Evolutionary conservation across 2,797 vertebrate genomes (phyloP).

Genomic region (Myripristis jacobus): DNA sequence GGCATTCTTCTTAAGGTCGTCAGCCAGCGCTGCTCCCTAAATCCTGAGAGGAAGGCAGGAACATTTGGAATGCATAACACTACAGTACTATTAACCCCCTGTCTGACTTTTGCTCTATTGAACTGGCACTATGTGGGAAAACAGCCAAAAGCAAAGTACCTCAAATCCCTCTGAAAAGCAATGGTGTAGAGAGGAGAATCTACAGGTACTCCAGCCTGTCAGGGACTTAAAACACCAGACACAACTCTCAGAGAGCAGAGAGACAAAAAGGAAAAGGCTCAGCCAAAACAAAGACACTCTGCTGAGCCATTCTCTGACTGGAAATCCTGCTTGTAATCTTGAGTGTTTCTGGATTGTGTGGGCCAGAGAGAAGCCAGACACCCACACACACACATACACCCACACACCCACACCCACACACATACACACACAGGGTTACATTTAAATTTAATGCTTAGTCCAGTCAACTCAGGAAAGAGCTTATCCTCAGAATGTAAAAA

Average conservation of each 20-base stretch:
- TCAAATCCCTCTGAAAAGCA: slow-evolving; percentile 38
- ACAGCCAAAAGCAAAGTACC: slow-evolving; percentile 44
- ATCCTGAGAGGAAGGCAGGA: not conserved
- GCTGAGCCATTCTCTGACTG: slow-evolving; percentile 48
- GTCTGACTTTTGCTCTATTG: slow-evolving; percentile 34
- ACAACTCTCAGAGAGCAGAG: slow-evolving; percentile 32
- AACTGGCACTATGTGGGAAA: slow-evolving; percentile 27
- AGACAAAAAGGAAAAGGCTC: slow-evolving; percentile 42
- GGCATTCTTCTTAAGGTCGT: not conserved
- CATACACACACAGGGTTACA: no score
- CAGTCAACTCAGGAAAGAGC: no score
- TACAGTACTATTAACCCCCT: slow-evolving; percentile 15
- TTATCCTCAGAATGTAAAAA: no score
- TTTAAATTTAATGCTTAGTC: no score
- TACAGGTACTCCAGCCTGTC: slow-evolving; percentile 45
- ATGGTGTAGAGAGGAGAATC: slow-evolving; percentile 20
- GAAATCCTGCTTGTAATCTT: slow-evolving; percentile 42
- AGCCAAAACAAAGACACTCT: slow-evolving; percentile 56
- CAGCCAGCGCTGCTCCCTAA: not conserved
- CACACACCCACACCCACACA: no score
- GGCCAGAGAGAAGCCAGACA: slow-evolving; percentile 6
- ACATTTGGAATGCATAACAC: slow-evolving; percentile 13
- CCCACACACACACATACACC: no score
- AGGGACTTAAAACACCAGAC: slow-evolving; percentile 53
- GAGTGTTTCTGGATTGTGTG: slow-evolving; percentile 13